Evolutionary conservation across 2,888 invertebrate species (phyloP), one percentile per base, ranked within the genome.

Genomic region (Crossocerus cetratus): DNA sequence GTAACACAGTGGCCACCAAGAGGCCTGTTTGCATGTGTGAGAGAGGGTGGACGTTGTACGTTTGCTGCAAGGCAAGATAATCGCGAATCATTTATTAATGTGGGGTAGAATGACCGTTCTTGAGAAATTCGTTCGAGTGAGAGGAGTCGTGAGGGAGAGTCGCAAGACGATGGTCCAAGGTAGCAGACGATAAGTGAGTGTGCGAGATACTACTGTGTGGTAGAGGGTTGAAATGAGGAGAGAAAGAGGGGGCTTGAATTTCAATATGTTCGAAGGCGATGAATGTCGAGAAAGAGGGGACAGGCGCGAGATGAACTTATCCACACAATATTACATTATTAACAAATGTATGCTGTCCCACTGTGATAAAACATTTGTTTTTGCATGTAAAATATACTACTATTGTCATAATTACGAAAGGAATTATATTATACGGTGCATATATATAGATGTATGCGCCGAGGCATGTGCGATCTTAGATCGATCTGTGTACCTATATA

Each of bases 281-380:
- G n/a, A 54, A 11, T 49, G 44, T 23, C 23, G 20, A 21, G 60
- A 45, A 5, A 45, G 55, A 2, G 21, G 49, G 18, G 54, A 45
- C 4, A 56, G 21, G 2, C 65, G 49, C 49, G 70, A 49, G 65
- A 74, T 66, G 68, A 70, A 74, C 69, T 75, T 80, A 80, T 82
- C 78, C 81, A 85, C 77, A 84, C 77, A 81, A 86, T 86, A 86
- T 84, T 84, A 83, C 82, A 84, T 81, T 85, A 87, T 86, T 87
- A 84, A 87, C 81, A 87, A 88, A 87, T 86, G 86, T 89, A 89
- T 86, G 89, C 88, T 89, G 88, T 89, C 88, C 89, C 87, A 89
- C 89, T 90, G 90, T 90, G 90, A 90, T 89, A 90, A 84, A 77
- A 87, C 88, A 84, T 89, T 88, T 87, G 87, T 85, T 89, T 88